phyloP scores from a whole-genome alignment of 1,140 invertebrate species.

The Cotesia typhae region DNA sequence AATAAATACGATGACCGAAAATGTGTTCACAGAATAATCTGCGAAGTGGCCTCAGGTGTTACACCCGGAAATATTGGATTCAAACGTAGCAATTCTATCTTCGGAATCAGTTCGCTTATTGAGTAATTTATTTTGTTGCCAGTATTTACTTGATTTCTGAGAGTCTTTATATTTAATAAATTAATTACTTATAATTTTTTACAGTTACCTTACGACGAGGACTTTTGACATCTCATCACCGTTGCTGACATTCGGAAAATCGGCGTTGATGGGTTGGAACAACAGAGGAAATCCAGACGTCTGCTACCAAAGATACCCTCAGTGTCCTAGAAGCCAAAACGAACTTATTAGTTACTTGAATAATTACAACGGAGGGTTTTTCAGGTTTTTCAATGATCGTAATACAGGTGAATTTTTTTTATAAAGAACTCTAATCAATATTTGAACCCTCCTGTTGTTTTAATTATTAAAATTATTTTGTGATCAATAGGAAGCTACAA shows the following conservation, averaged over 20 bases:
- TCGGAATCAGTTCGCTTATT: slow-evolving; percentile 71
- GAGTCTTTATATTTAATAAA: no score
- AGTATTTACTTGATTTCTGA: slow-evolving; percentile 34
- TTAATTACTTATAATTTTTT: slow-evolving; percentile 12
- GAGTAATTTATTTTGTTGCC: slow-evolving; percentile 67
- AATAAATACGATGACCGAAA: slow-evolving; percentile 78
- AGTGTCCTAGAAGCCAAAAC: slow-evolving; percentile 77
- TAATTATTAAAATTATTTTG: background rate
- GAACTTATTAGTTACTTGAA: slow-evolving; percentile 81
- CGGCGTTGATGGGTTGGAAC: slow-evolving; percentile 75
- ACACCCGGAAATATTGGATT: slow-evolving; percentile 59
- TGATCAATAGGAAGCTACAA: slow-evolving; percentile 12
- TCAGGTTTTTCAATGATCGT: slow-evolving; percentile 73
- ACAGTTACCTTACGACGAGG: slow-evolving; percentile 35
- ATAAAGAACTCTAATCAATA: background rate
- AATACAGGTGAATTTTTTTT: slow-evolving; percentile 23
- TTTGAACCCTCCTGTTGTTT: background rate
- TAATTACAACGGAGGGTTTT: slow-evolving; percentile 87
- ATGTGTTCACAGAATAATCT: slow-evolving; percentile 80
- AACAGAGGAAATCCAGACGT: slow-evolving; percentile 69
- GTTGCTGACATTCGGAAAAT: slow-evolving; percentile 75
- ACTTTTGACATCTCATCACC: slow-evolving; percentile 66
- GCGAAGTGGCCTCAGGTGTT: slow-evolving; percentile 76
- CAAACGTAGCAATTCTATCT: slow-evolving; percentile 35
- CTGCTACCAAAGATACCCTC: slow-evolving; percentile 74